Percentiles rank a stretch among this genome's conserved stretches.
These are phyloP conservation scores for Nomada flava DNA, from an alignment of 2,888 invertebrate genomes.

Conservation along the genomic window DNA sequence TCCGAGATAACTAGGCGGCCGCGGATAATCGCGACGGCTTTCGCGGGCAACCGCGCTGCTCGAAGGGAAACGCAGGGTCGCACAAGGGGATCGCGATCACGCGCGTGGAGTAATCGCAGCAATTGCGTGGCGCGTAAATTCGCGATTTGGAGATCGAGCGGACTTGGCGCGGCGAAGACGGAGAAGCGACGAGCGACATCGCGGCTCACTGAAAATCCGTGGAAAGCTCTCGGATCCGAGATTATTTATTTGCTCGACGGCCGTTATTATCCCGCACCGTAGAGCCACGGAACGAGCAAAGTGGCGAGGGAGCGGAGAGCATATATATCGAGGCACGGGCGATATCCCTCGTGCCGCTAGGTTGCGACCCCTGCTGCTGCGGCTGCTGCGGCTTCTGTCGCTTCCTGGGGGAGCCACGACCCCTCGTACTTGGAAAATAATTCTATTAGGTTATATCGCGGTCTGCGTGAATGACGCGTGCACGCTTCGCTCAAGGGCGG, in stretches of 20 bases:
- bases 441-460: constrained; percentile 81
- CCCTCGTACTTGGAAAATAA: constrained; percentile 79
- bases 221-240: neutral
- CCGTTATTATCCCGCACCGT: constrained; percentile 37
- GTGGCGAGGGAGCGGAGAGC: constrained; percentile 42
- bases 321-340: constrained; percentile 24
- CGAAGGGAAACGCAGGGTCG: constrained; percentile 17
- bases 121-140: constrained; percentile 46
- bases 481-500: constrained; percentile 64
- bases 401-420: constrained; percentile 71
- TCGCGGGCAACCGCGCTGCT: constrained; percentile 23
- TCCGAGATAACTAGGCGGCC: constrained; percentile 37
- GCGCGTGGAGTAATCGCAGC: constrained; percentile 13
- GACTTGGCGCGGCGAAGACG: neutral
- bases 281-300: constrained; percentile 47
- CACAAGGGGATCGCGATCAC: constrained; percentile 7
- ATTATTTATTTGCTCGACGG: constrained; percentile 27
- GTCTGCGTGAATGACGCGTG: constrained; percentile 72
- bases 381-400: constrained; percentile 59
- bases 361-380: constrained; percentile 61
- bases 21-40: constrained; percentile 24
- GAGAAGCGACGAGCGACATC: too few species aligned
- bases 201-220: constrained; percentile 9
- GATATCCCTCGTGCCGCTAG: constrained; percentile 55
- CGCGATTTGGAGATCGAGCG: constrained; percentile 25